phyloP scores from a whole-genome alignment of 1,140 invertebrate species.

The Rhopalosiphum maidis region DNA sequence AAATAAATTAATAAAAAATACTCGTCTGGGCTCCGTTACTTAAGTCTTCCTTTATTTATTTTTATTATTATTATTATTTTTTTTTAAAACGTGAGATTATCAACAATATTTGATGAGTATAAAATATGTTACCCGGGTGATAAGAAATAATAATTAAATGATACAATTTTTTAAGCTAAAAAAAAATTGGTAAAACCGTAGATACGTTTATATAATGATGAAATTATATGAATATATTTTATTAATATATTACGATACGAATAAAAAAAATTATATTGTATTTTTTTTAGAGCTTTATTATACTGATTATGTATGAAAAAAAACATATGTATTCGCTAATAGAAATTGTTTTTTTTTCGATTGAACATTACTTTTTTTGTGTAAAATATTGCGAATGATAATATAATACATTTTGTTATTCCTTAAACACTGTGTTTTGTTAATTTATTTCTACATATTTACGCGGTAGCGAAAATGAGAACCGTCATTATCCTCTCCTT shows the following conservation, averaged over 20 bases:
- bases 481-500: background rate
- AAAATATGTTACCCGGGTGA: conserved; percentile 53
- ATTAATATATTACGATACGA: conserved; percentile 51
- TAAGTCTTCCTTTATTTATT: conserved; percentile 55
- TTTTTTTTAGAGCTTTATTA: conserved; percentile 58
- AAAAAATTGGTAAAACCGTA: conserved; percentile 31
- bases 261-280: conserved; percentile 55
- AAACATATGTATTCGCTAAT: conserved; percentile 52
- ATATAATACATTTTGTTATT: conserved; percentile 57
- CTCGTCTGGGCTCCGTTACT: conserved; percentile 40
- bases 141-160: conserved; percentile 31
- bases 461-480: background rate
- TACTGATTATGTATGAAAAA: conserved; percentile 43
- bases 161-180: conserved; percentile 12
- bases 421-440: conserved; percentile 21
- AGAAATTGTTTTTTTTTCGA: conserved; percentile 54
- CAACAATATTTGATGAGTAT: conserved; percentile 15
- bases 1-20: background rate
- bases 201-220: conserved; percentile 53
- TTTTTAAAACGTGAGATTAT: conserved; percentile 39
- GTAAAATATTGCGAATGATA: conserved; percentile 54
- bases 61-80: conserved; percentile 27
- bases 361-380: conserved; percentile 46
- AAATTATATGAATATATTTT: conserved; percentile 57
- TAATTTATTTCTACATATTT: background rate